A percentile compares a stretch with the other conserved stretches of the same genome.
Conservation (phyloP, 2,113 vertebrate genomes). For the Pollimyrus isidori region DNA sequence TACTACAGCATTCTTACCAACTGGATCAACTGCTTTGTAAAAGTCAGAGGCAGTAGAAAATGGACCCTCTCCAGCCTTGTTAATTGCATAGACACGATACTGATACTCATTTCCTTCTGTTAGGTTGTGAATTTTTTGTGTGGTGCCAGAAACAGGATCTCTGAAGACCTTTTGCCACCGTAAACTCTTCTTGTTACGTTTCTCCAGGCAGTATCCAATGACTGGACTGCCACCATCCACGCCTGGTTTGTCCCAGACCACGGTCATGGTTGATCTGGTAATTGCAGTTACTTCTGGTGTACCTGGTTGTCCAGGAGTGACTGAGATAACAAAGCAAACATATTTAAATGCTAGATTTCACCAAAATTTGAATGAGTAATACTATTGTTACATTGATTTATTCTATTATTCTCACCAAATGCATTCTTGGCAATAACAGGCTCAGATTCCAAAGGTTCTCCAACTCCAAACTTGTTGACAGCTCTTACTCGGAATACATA, state of each 20-base stretch:
- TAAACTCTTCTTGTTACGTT: constrained; percentile 88
- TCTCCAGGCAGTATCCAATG: constrained; percentile 86
- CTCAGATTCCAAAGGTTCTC: constrained; percentile 87
- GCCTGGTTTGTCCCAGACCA: constrained; percentile 82
- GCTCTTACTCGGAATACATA: constrained; percentile 89
- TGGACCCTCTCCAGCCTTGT: constrained; percentile 86
- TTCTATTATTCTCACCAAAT: constrained; percentile 73
- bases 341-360: background rate
- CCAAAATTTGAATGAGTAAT: constrained; percentile 7
- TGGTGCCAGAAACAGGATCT: constrained; percentile 76
- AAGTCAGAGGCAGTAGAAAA: constrained; percentile 83
- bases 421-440: constrained; percentile 84
- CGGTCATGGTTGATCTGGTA: constrained; percentile 86
- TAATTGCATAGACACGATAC: constrained; percentile 83
- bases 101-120: constrained; percentile 87
- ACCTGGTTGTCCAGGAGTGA: constrained; percentile 84
- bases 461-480: constrained; percentile 89
- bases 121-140: constrained; percentile 77
- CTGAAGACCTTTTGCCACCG: constrained; percentile 90
- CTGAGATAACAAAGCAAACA: constrained; percentile 49
- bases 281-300: constrained; percentile 77
- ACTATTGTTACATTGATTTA: constrained; percentile 19
- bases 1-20: constrained; percentile 66
- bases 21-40: constrained; percentile 85
- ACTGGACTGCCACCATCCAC: constrained; percentile 83